Base-by-base conservation (phyloP, 2,797 vertebrate species). In the Chelon labrosus region DNA sequence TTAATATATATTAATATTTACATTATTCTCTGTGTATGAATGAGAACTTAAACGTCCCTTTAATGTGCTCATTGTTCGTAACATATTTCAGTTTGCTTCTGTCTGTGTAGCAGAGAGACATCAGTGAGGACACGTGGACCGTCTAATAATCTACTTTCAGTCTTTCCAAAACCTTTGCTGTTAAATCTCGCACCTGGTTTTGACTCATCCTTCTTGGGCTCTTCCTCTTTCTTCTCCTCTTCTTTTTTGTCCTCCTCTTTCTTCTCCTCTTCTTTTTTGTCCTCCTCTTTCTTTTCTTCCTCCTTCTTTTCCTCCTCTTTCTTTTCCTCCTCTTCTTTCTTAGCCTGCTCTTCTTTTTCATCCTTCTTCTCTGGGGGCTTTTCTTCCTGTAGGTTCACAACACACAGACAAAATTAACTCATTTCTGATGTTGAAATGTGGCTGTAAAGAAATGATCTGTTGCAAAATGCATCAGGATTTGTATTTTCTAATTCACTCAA, bases 351-450 rank as follows among this genome's bases (percentile, higher is more conserved):
- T 12, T 82, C 58, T 7, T 88, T 71, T 49, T 80, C 82, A 8
- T 89, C 77, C 14, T 88, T 75, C 37, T 84, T 88, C 61, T 90
- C 88, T 22, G 82, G 77, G 1, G 83, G 70, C 8, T 82, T 88
- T 31, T 92, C 88, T 39, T 90, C 87, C 88, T 93, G 72, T 59
- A 42, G 81, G 50, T 25, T 19, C 47, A 52, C 12, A 52, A 27
- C 42, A 44, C 14, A 42, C 31, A 22, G 22, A 1, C 22, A 31
- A 31, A 5, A 31, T 31, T 5, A 31, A 31, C 4, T 7, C 31
- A 31, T 31, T 31, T 7, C 31, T 31, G 31, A 31, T 27, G 27
- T 27, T 27, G 27, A 27, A 27, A 27, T 38, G 38, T 9, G 7
- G 38, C 4, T 37, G 4, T 8, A 37, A 37, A 41, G 11, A 11